A percentile compares a stretch with the other conserved stretches of the same genome.
Evolutionary conservation across 2,113 vertebrate genomes (phyloP).

Genomic region (Brachyhypopomus occidentalis): DNA sequence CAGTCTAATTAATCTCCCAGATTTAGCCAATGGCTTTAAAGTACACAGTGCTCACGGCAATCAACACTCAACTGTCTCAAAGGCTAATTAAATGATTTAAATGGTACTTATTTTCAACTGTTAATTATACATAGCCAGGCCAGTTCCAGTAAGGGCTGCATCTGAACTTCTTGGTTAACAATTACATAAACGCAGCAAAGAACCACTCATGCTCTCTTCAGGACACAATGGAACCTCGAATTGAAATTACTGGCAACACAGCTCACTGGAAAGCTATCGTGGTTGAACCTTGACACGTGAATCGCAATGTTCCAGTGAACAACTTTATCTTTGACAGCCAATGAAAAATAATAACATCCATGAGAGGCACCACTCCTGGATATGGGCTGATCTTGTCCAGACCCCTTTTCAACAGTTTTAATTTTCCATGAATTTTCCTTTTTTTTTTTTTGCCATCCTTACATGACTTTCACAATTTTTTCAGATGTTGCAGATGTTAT

Average conservation of each 20-base stretch:
- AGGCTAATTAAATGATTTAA: constrained; percentile 58
- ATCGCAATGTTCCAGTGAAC: constrained; percentile 25
- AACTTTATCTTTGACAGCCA: constrained; percentile 30
- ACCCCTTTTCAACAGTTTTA: background rate
- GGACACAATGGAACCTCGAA: background rate
- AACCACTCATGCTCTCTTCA: background rate
- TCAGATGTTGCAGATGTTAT: constrained; percentile 30
- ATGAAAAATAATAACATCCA: constrained; percentile 30
- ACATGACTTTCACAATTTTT: constrained; percentile 9
- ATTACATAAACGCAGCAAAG: constrained; percentile 42
- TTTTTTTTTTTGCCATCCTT: no score
- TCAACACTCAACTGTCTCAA: constrained; percentile 51
- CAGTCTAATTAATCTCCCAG: constrained; percentile 43
- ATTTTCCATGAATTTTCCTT: background rate
- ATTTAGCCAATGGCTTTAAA: constrained; percentile 54
- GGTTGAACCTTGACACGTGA: background rate
- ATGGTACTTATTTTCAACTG: constrained; percentile 55
- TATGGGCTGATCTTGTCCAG: background rate
- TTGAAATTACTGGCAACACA: constrained; percentile 5
- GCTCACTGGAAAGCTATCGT: constrained; percentile 1
- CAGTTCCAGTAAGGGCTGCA: constrained; percentile 20
- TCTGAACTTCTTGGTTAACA: constrained; percentile 33
- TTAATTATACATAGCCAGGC: constrained; percentile 56
- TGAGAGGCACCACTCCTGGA: background rate
- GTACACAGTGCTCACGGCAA: constrained; percentile 39